Base-by-base conservation (phyloP, 2,888 invertebrate species). In the Sphaeridia pumilis region DNA sequence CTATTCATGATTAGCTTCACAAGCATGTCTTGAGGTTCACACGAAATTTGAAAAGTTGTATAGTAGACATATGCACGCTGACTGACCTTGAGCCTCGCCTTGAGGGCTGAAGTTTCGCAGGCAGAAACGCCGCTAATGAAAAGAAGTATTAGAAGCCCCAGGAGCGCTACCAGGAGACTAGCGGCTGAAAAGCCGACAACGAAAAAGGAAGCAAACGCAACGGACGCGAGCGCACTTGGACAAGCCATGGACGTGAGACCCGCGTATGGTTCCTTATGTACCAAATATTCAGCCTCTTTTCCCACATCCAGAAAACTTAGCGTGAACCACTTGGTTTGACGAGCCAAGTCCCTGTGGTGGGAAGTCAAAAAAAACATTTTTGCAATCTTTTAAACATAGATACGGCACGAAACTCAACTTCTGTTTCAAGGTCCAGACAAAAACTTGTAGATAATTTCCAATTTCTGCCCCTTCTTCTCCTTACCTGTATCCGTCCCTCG, bases 401-500 rank as follows among this genome's bases (percentile, higher is more conserved):
- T n/a, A n/a, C n/a, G n/a, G n/a, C n/a, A n/a, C n/a, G n/a, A n/a
- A n/a, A n/a, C n/a, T n/a, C n/a, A n/a, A n/a, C n/a, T n/a, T n/a
- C n/a, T n/a, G n/a, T n/a, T n/a, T n/a, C n/a, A n/a, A n/a, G n/a
- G n/a, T n/a, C n/a, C n/a, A n/a, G n/a, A n/a, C n/a, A n/a, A n/a
- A n/a, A n/a, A n/a, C n/a, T n/a, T n/a, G n/a, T n/a, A n/a, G n/a
- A n/a, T n/a, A n/a, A n/a, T n/a, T n/a, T n/a, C n/a, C n/a, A n/a
- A n/a, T n/a, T n/a, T n/a, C n/a, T n/a, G n/a, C n/a, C n/a, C n/a
- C n/a, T n/a, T n/a, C n/a, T n/a, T n/a, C 20, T 27, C 73, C 76
- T 75, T 50, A 85, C 86, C 80, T 83, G 71, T 84, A 81, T 47
- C 84, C 84, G 71, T 89, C 87, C 67, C 87, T 77, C 69, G 82